Evolutionary conservation across 2,888 invertebrate species (phyloP).

Genomic region (Palloptera scutellata): DNA sequence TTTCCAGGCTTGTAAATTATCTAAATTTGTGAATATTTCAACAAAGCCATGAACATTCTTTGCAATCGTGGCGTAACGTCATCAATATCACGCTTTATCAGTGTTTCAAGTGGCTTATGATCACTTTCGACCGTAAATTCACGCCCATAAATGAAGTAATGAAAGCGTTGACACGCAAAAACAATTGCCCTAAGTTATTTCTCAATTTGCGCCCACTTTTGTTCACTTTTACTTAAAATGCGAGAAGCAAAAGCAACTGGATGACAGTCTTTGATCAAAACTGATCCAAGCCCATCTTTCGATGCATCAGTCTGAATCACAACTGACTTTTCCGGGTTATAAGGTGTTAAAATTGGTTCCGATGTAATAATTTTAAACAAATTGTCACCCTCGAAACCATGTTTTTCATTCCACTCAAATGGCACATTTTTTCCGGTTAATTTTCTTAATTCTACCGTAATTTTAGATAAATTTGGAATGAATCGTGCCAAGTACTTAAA

Average conservation of each 20-base stretch:
- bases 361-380: conserved; percentile 31
- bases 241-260: conserved; percentile 45
- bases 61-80: conserved; percentile 48
- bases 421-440: conserved; percentile 34
- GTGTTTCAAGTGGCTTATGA: conserved; percentile 52
- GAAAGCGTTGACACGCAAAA: conserved; percentile 14
- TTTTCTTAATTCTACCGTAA: conserved; percentile 29
- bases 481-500: conserved; percentile 25
- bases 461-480: conserved; percentile 33
- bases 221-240: conserved; percentile 44
- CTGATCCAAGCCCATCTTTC: conserved; percentile 37
- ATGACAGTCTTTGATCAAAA: conserved; percentile 48
- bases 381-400: conserved; percentile 29
- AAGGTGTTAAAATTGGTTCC: conserved; percentile 28
- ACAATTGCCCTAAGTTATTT: conserved; percentile 38
- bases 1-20: conserved; percentile 44
- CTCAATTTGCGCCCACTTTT: conserved; percentile 40
- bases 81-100: conserved; percentile 47
- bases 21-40: conserved; percentile 44
- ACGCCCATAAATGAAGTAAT: conserved; percentile 24
- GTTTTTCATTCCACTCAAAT: conserved; percentile 30
- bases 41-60: conserved; percentile 46
- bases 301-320: conserved; percentile 37
- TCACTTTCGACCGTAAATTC: conserved; percentile 37
- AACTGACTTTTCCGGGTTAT: conserved; percentile 29